Evolutionary conservation across 2,797 vertebrate genomes (phyloP).

Genomic region (Pyrocephalus nanus): DNA sequence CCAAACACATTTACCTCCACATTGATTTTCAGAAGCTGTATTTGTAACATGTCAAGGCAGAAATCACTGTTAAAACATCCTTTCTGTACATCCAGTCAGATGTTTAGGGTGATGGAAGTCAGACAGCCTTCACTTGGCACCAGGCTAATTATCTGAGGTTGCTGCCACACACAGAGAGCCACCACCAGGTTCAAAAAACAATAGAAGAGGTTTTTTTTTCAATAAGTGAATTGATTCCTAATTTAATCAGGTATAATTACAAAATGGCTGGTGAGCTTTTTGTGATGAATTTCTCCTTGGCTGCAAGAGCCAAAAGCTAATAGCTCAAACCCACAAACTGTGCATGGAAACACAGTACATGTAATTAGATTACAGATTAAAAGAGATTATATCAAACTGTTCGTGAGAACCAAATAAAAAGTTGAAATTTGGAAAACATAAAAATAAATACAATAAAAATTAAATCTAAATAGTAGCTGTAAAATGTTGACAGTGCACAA

Average conservation of each 20-base stretch:
- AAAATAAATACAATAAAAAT: not conserved
- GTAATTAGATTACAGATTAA: constrained; percentile 34
- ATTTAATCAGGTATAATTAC: constrained; percentile 47
- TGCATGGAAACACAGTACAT: not conserved
- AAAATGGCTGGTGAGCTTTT: constrained; percentile 8
- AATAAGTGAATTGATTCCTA: constrained; percentile 48
- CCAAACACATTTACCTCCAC: not conserved
- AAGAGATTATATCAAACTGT: not conserved
- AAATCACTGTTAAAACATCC: not conserved
- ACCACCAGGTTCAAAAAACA: not conserved
- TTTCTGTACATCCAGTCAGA: not conserved
- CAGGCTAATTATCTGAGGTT: constrained; percentile 23
- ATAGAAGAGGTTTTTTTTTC: not conserved
- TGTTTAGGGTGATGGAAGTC: not conserved
- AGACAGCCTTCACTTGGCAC: constrained; percentile 27
- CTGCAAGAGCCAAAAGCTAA: not conserved
- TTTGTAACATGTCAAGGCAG: constrained; percentile 1
- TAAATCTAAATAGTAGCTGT: not conserved
- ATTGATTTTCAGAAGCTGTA: not conserved
- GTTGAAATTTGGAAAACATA: not conserved
- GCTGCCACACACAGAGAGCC: constrained; percentile 4
- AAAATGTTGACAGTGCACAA: not conserved
- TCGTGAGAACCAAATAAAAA: constrained; percentile 28
- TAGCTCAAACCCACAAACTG: constrained; percentile 16
- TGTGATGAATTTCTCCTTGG: constrained; percentile 17